Evolutionary conservation across 2,797 vertebrate genomes (phyloP), one percentile per base, ranked within the genome.

Genomic region (Denticeps clupeoides): DNA sequence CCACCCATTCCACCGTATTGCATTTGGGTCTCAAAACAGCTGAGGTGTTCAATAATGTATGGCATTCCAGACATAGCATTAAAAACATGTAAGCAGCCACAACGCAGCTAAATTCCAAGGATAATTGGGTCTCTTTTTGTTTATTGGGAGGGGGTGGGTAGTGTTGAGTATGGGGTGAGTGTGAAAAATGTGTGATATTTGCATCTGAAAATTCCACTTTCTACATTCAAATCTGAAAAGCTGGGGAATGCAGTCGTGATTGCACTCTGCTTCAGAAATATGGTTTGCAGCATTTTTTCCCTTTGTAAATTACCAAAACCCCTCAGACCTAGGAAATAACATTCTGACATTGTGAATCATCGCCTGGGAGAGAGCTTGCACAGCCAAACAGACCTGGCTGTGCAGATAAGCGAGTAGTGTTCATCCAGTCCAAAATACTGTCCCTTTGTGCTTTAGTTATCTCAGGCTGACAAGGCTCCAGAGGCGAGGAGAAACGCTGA

Each of bases 1-100:
- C 81, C 12, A 59, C 59, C 66, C 64, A 53, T 71, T 65, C 66
- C 64, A 53, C 71, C 65, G 68, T 61, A 63, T 58, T 65, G 67
- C 63, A 64, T 67, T 62, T 63, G 58, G 63, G 35, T 38, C 38
- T 35, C 70, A 68, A 62, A 66, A 64, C 63, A 63, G 49, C 53
- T 67, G 70, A 66, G 53, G 64, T 65, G 60, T 64, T 72, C 54
- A 56, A 56, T 53, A 56, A 61, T 69, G 64, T 59, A 59, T 60
- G 53, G 53, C 47, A 64, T 66, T 60, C 37, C 33, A 37, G 13
- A 37, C 7, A 33, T 18, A 11, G 10, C 16, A 8, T 38, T 28
- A 38, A 38, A 21, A 38, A 38, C 38, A 38, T 38, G 21, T 10
- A 11, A n/a, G n/a, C n/a, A n/a, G n/a, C n/a, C n/a, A n/a, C n/a